Conservation (phyloP, 2,888 invertebrate genomes). For the Sinotaia quadrata region DNA sequence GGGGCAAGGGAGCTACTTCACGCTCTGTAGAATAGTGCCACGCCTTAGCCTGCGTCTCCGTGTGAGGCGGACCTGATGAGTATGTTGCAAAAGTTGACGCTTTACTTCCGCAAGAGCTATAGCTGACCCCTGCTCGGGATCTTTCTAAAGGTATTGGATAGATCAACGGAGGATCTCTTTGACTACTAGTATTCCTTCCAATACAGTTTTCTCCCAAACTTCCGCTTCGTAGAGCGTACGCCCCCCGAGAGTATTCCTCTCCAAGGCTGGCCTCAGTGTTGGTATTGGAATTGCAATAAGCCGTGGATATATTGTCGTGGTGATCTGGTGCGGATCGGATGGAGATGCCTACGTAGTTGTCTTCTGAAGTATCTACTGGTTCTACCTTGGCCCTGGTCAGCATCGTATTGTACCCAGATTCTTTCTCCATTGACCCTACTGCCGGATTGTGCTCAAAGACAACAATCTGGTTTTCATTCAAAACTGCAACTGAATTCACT, state of each 20-base stretch:
- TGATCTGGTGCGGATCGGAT: not conserved
- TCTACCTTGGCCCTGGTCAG: not conserved
- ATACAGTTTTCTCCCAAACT: no score
- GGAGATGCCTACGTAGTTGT: not conserved
- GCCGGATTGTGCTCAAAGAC: constrained; percentile 17
- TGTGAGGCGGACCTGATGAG: no score
- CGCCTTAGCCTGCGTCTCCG: not conserved
- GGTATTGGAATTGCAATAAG: not conserved
- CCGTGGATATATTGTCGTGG: not conserved
- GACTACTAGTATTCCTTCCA: no score
- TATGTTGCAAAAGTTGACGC: no score
- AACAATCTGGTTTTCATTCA: constrained; percentile 14
- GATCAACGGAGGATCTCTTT: no score
- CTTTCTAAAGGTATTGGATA: no score
- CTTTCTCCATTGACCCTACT: not conserved
- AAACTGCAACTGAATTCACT: constrained; percentile 15
- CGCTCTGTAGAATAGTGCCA: not conserved
- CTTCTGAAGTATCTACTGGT: not conserved
- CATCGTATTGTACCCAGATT: not conserved
- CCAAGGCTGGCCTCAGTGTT: not conserved
- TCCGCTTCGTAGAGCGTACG: not conserved
- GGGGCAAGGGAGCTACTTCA: not conserved
- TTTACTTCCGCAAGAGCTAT: no score
- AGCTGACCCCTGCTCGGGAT: no score
- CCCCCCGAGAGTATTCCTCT: not conserved